phyloP scores from a whole-genome alignment of 1,140 invertebrate species.

The Cherax destructor region DNA sequence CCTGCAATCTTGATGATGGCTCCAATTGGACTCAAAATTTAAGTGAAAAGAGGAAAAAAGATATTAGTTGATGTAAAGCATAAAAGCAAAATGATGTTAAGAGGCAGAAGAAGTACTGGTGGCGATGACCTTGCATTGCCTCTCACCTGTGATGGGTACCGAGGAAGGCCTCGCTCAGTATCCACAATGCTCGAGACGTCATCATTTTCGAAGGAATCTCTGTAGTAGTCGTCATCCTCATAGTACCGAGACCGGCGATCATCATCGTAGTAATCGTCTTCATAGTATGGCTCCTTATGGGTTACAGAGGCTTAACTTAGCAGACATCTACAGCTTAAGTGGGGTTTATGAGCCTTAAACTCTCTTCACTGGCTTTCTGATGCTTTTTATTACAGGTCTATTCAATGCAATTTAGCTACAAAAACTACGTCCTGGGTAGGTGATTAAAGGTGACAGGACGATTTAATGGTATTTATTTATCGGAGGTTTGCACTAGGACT shows the following conservation, averaged over 20 bases:
- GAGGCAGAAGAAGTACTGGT: background rate
- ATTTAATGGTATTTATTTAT: constrained; percentile 33
- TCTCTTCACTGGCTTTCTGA: constrained; percentile 12
- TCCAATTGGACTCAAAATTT: background rate
- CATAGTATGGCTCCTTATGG: constrained; percentile 72
- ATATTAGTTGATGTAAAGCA: background rate
- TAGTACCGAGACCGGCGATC: constrained; percentile 55
- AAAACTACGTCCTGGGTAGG: constrained; percentile 35
- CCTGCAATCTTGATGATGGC: background rate
- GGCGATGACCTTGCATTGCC: background rate
- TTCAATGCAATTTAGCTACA: constrained; percentile 48
- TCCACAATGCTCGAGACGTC: constrained; percentile 68
- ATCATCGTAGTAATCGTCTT: constrained; percentile 66
- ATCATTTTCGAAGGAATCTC: constrained; percentile 69
- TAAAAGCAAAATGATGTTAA: no score
- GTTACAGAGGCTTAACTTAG: constrained; percentile 63
- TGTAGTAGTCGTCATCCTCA: constrained; percentile 68
- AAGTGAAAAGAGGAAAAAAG: background rate
- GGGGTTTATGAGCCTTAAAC: constrained; percentile 6
- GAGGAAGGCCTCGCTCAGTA: constrained; percentile 64
- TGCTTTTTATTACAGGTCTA: constrained; percentile 26
- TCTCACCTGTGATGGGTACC: constrained; percentile 70
- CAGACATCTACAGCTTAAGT: constrained; percentile 18
- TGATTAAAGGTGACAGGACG: constrained; percentile 20
- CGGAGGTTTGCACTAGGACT: constrained; percentile 32